phyloP scores from a whole-genome alignment of 2,113 vertebrate species.

The Esox niger region DNA sequence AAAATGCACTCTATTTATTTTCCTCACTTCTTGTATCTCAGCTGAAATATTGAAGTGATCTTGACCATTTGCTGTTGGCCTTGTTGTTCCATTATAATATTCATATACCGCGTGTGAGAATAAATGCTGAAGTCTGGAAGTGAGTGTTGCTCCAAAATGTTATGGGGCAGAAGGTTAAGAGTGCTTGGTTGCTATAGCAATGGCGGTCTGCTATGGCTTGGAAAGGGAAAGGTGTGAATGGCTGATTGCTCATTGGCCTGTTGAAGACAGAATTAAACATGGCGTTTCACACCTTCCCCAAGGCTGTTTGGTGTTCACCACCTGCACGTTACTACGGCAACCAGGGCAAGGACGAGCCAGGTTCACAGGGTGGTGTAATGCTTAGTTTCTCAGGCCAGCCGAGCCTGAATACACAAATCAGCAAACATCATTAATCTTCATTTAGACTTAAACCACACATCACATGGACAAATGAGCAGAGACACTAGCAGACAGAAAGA shows the following conservation, averaged over 20 bases:
- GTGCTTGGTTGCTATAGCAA: conserved; percentile 49
- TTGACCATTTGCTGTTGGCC: no score
- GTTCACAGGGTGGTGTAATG: conserved; percentile 33
- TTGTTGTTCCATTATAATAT: no score
- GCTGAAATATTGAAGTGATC: no score
- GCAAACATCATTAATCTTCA: conserved; percentile 54
- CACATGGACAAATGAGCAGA: conserved; percentile 24
- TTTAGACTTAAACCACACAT: conserved; percentile 32
- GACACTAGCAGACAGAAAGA: conserved; percentile 25
- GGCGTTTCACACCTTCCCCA: conserved; percentile 58
- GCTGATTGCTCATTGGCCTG: conserved; percentile 33
- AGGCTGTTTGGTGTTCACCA: conserved; percentile 47
- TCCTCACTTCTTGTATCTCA: background rate
- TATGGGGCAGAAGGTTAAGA: conserved; percentile 46
- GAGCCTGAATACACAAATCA: conserved; percentile 9
- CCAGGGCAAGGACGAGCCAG: conserved; percentile 48
- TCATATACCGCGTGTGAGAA: no score
- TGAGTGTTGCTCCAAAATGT: conserved; percentile 2
- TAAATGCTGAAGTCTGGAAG: background rate
- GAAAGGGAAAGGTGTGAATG: conserved; percentile 57
- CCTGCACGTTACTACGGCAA: conserved; percentile 55
- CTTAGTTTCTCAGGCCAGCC: conserved; percentile 13
- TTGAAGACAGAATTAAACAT: conserved; percentile 55
- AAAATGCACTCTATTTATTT: no score
- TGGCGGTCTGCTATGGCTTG: conserved; percentile 26